Conservation (phyloP, 2,113 vertebrate genomes). For the Phyllopteryx taeniolatus region DNA sequence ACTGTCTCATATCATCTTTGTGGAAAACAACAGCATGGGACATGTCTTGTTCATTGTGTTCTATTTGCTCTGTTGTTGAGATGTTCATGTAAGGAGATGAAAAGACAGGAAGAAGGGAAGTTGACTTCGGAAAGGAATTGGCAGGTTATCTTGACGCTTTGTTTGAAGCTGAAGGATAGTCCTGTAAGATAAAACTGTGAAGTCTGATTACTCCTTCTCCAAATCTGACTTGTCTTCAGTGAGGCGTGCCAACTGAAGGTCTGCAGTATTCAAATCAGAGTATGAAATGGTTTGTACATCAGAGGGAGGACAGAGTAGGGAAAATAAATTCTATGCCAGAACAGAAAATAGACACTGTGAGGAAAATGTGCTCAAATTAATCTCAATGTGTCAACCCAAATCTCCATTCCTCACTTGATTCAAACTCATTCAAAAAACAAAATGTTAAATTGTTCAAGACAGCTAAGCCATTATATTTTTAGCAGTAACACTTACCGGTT, state of each 20-base stretch:
- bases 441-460: neutral
- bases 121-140: conserved; percentile 14
- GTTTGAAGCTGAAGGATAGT: conserved; percentile 35
- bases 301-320: neutral
- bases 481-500: neutral
- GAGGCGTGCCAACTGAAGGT: conserved; percentile 23
- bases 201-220: conserved; percentile 21
- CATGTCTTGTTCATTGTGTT: neutral
- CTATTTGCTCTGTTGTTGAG: neutral
- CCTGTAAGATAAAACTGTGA: conserved; percentile 32
- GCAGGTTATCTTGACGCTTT: conserved; percentile 24
- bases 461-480: neutral
- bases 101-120: neutral
- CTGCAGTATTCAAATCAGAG: conserved; percentile 2
- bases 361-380: neutral
- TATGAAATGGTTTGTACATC: neutral
- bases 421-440: neutral
- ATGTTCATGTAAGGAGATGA: neutral
- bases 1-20: conserved; percentile 16
- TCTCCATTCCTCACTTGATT: neutral
- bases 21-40: conserved; percentile 4
- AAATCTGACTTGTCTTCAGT: conserved; percentile 12
- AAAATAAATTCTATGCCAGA: conserved; percentile 1
- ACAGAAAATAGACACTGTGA: neutral
- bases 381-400: neutral